Evolutionary conservation across 2,888 invertebrate species (phyloP), one percentile per base, ranked within the genome.

Genomic region (Gasteruption jaculator): DNA sequence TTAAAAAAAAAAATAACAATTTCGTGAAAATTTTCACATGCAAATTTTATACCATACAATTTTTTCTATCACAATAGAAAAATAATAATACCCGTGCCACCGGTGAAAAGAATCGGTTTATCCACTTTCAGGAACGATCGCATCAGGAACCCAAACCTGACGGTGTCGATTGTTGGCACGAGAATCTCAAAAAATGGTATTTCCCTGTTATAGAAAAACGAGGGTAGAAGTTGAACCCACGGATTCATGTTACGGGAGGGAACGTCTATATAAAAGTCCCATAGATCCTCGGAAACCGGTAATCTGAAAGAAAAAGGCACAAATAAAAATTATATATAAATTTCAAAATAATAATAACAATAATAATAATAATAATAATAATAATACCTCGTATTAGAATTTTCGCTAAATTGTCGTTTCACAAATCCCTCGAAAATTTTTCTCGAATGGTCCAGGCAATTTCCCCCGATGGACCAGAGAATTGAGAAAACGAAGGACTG

Each of bases 111-210:
- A 6, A 92, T 89, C 0, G 92, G 86, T 55, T 83, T 82, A 21
- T 82, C 79, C 2, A 80, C 77, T 6, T 79, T 72, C 11, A 92
- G 75, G 8, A 93, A 73, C 56, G 85, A 80, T 56, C 87, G 82
- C 73, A 88, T 81, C 27, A 91, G 69, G 62, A 83, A 90, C 41
- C 91, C 89, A 62, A 85, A 92, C 54, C 91, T 79, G 0, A 91
- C 86, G 0, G 92, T 93, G 61, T 93, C 92, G n/a, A 84, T 80
- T 0, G 93, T 93, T 0, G 92, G 93, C 6, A 93, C 92, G 6
- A 91, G 74, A 63, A 90, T 88, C 61, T 93, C 91, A 61, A 91
- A 92, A 72, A 91, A 93, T 1, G 91, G 86, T 18, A 76, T 72
- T 1, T 79, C 73, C 10, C 76, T 71, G 61, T 85, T 79, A 59